A percentile compares a stretch with the other conserved stretches of the same genome.
Evolutionary conservation across 2,113 vertebrate genomes (phyloP).

Genomic region (Brachirus orientalis): DNA sequence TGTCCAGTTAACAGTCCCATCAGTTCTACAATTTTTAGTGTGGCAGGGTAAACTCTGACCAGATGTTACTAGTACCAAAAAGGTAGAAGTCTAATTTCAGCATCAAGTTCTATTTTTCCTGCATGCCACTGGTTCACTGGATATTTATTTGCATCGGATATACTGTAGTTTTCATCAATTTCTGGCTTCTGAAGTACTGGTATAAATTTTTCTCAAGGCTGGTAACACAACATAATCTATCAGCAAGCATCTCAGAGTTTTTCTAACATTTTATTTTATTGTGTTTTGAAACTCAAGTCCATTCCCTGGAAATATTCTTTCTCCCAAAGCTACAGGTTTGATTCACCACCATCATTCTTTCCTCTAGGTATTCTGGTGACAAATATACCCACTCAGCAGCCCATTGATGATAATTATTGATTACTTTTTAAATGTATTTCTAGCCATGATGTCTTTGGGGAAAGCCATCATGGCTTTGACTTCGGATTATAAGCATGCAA

Average conservation of each 20-base stretch:
- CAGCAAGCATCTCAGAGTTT: not conserved
- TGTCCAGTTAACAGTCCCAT: too few species aligned
- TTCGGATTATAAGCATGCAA: not conserved
- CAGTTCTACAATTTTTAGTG: too few species aligned
- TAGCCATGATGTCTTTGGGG: not conserved
- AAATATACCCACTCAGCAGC: slow-evolving; percentile 13
- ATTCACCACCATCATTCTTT: slow-evolving; percentile 26
- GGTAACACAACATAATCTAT: not conserved
- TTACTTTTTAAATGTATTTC: slow-evolving; percentile 39
- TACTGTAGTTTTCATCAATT: not conserved
- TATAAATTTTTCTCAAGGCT: not conserved
- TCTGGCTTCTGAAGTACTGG: not conserved
- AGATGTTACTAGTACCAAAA: too few species aligned
- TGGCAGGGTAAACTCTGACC: too few species aligned
- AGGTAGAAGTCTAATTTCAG: too few species aligned
- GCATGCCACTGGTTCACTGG: not conserved
- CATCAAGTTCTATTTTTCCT: not conserved
- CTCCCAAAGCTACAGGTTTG: slow-evolving; percentile 17
- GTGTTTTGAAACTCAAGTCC: not conserved
- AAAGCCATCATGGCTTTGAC: slow-evolving; percentile 24
- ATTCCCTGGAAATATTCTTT: not conserved
- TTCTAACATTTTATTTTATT: not conserved
- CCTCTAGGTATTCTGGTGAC: slow-evolving; percentile 2
- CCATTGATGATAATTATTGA: slow-evolving; percentile 49
- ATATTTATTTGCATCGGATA: not conserved